Evolutionary conservation across 2,797 vertebrate species (phyloP).

Genomic region (Heterohyrax brucei): DNA sequence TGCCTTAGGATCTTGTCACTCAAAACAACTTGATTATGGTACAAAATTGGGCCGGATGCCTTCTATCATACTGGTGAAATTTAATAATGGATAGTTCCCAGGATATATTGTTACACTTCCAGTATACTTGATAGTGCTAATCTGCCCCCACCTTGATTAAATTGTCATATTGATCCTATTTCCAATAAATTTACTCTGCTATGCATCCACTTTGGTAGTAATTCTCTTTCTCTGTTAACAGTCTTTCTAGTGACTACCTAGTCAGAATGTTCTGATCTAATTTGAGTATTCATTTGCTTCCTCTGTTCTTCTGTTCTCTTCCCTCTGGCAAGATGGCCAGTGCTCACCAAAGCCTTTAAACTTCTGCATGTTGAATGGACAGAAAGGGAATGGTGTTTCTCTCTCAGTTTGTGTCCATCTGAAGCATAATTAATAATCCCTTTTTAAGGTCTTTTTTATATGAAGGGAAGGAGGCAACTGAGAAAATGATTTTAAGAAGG

Average conservation of each 20-base stretch:
- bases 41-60: neutral
- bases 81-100: neutral
- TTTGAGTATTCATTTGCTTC: neutral
- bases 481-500: neutral
- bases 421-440: neutral
- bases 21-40: neutral
- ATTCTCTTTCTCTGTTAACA: neutral
- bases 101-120: neutral
- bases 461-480: neutral
- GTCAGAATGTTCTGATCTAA: neutral
- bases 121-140: neutral
- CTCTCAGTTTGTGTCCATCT: neutral
- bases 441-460: constrained; percentile 8
- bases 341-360: neutral
- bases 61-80: neutral
- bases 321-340: neutral
- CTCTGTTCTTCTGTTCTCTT: neutral
- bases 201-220: neutral
- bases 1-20: neutral
- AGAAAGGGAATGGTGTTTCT: neutral
- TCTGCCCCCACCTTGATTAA: neutral
- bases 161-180: neutral
- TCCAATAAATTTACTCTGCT: neutral
- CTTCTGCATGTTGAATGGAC: neutral
- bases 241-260: neutral